Percentiles rank a stretch among this genome's conserved stretches.
phyloP scores from a whole-genome alignment of 2,797 vertebrate genomes.

The Bryconaethiops microstoma region DNA sequence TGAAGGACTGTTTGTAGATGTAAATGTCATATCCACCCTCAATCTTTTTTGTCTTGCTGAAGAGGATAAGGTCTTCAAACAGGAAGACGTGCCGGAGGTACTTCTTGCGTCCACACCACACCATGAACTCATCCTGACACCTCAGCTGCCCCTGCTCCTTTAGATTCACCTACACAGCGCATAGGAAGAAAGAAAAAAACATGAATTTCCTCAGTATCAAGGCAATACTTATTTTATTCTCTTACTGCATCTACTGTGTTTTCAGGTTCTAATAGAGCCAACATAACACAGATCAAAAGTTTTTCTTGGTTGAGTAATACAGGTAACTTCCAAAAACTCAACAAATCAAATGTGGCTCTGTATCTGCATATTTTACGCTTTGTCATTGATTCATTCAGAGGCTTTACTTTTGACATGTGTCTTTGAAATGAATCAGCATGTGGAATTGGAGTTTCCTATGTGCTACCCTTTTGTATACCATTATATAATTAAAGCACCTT shows the following conservation, averaged over 20 bases:
- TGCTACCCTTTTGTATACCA: too few species aligned
- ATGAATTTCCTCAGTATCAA: constrained; percentile 58
- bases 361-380: too few species aligned
- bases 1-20: constrained; percentile 88
- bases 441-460: too few species aligned
- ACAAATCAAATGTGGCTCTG: too few species aligned
- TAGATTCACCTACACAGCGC: constrained; percentile 81
- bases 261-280: background rate
- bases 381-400: too few species aligned
- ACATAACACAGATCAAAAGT: background rate
- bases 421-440: too few species aligned
- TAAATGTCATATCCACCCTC: constrained; percentile 85
- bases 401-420: too few species aligned
- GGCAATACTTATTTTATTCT: background rate
- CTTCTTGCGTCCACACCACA: constrained; percentile 86
- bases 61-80: constrained; percentile 89
- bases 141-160: constrained; percentile 87
- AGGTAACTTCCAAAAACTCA: too few species aligned
- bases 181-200: constrained; percentile 33
- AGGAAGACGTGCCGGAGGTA: constrained; percentile 86
- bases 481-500: too few species aligned
- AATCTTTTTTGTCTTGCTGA: constrained; percentile 88
- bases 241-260: background rate
- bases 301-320: too few species aligned
- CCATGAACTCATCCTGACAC: constrained; percentile 86